Evolutionary conservation across 2,797 vertebrate genomes (phyloP).

Genomic region (Acrossocheilus fasciatus): DNA sequence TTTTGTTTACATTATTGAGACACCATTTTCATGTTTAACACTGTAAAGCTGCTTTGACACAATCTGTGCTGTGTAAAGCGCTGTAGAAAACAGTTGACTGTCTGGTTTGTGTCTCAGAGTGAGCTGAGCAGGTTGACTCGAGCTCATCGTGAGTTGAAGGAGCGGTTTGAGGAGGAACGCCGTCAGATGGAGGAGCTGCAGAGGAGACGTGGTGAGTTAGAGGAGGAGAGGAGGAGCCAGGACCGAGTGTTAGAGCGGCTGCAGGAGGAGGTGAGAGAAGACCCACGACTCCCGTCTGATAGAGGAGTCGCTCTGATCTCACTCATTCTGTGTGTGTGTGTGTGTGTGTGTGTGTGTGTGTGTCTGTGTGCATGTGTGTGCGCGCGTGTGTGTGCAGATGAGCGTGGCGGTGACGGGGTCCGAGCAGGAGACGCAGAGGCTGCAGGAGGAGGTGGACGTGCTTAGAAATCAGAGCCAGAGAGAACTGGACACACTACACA

Average conservation of each 20-base stretch:
- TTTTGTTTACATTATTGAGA: neutral
- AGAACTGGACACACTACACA: slow-evolving; percentile 85
- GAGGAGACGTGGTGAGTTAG: slow-evolving; percentile 85
- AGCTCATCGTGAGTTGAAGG: slow-evolving; percentile 85
- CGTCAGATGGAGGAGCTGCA: slow-evolving; percentile 86
- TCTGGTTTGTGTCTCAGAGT: slow-evolving; percentile 65
- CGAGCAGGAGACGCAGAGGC: slow-evolving; percentile 83
- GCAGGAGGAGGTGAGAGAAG: slow-evolving; percentile 93
- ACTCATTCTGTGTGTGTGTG: neutral
- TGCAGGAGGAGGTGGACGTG: slow-evolving; percentile 91
- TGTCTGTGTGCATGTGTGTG: neutral
- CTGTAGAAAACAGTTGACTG: neutral
- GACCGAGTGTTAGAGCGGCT: slow-evolving; percentile 88
- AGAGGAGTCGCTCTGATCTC: neutral
- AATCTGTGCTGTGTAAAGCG: neutral
- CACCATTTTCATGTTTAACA: neutral
- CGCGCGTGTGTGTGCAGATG: slow-evolving; percentile 79
- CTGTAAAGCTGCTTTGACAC: neutral
- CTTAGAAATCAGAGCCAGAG: slow-evolving; percentile 86
- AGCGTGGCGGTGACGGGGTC: slow-evolving; percentile 85
- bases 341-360: neutral
- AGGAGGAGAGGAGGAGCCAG: slow-evolving; percentile 85
- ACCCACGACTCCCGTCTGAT: slow-evolving; percentile 63
- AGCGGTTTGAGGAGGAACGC: slow-evolving; percentile 85
- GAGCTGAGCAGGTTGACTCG: slow-evolving; percentile 80